These are phyloP conservation scores for Mizuhopecten yessoensis DNA, from an alignment of 1,140 invertebrate genomes.

Conservation along the genomic window DNA sequence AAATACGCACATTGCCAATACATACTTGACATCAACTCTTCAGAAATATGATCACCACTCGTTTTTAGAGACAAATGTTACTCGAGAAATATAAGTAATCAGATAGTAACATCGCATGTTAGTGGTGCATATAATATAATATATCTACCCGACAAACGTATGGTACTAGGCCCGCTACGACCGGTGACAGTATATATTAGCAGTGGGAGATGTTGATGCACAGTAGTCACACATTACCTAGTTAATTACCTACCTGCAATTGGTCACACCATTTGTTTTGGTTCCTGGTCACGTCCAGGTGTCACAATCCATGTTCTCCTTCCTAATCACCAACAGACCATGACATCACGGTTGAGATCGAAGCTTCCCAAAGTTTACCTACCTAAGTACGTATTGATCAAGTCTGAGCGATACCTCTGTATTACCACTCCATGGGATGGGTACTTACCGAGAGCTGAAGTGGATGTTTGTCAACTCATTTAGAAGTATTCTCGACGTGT, in stretches of 20 bases:
- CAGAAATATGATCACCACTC: background rate
- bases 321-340: slow-evolving; percentile 5
- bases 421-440: background rate
- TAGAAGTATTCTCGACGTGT: too few species aligned
- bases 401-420: background rate
- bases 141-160: background rate
- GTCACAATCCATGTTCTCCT: background rate
- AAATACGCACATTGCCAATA: background rate
- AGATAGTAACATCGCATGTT: too few species aligned
- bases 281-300: background rate
- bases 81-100: background rate
- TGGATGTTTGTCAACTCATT: too few species aligned
- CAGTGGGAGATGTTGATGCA: background rate
- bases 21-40: background rate
- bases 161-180: background rate
- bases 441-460: background rate
- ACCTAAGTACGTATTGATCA: slow-evolving; percentile 28
- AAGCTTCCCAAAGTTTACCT: slow-evolving; percentile 26
- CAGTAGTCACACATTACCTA: background rate
- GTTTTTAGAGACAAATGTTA: background rate
- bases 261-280: slow-evolving; percentile 10
- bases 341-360: background rate
- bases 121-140: background rate
- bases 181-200: background rate
- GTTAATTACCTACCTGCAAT: slow-evolving; percentile 31